Evolutionary conservation across 2,797 vertebrate genomes (phyloP), one percentile per base, ranked within the genome.

Genomic region (Parotocinclus haroldoi): DNA sequence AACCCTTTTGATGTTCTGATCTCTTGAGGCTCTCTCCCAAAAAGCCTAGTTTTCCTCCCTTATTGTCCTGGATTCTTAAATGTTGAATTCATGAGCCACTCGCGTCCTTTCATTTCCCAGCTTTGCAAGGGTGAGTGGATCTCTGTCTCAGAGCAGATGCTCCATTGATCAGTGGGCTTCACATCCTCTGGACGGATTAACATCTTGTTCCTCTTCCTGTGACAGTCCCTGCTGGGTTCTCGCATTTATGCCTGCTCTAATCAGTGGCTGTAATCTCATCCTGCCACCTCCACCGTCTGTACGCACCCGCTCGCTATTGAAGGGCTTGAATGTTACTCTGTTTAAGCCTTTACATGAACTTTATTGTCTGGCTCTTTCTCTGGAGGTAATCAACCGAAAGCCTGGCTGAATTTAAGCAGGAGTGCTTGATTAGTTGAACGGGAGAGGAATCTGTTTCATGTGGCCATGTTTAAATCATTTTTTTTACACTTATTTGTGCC

Each of bases 141-240:
- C n/a, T 59, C 54, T 51, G 50, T 56, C 48, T 65, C 45, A 44
- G 48, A 55, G 55, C 73, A 71, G 68, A 49, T 55, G 65, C 54
- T 42, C 50, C 62, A 69, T 76, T 72, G 74, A 76, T 72, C 62
- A 50, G 38, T 8, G 0, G 40, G 39, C 39, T 65, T 57, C 10
- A n/a, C 46, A 60, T 75, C 65, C 56, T 16, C 37, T 12, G 13
- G 42, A 48, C 46, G 54, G 48, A 69, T 72, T 69, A 72, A 59
- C 74, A 39, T 48, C 61, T 52, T 63, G 52, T 66, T 76, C 53
- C 46, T 66, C 66, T 72, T 58, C 52, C 71, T 69, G 37, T 10
- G 53, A 53, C 18, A 10, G 57, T 69, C 69, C 67, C 66, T 50
- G 61, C 42, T 54, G 69, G 39, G n/a, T 53, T 69, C 57, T 61